Evolutionary conservation across 2,797 vertebrate species (phyloP), one percentile per base, ranked within the genome.

Genomic region (Rhodeus uyekii): DNA sequence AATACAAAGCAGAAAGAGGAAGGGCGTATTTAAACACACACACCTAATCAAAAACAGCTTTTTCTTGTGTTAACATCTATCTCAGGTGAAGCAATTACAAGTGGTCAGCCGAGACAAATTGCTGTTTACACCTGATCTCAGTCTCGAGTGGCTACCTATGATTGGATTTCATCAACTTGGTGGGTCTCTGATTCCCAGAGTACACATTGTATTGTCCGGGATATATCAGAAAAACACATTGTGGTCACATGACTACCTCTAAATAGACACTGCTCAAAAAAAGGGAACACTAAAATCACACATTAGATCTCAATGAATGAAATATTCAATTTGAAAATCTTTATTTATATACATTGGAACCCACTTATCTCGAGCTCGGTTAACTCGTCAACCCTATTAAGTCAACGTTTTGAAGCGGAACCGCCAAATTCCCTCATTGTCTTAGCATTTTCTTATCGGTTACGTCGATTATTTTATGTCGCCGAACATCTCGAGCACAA

Each of bases 91-190:
- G 38, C 38, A 18, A 29, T 58, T n/a, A 58, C 24, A 76, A 27
- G 8, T 76, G 74, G 55, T 63, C 74, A 76, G 36, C 18, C 6
- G 24, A 46, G 39, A 60, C 24, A 44, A 76, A 61, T 44, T 46
- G 27, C 71, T n/a, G 71, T 44, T 46, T 76, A 61, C 74, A 32
- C 38, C 74, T 60, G 50, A 76, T 76, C 36, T 60, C 53, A 29
- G 27, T 76, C 74, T 76, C 74, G 24, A 76, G 53, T 29, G 73
- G 58, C 50, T 75, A 27, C 36, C 24, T 61, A 5, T 7, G 74
- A 76, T 29, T 61, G 38, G 36, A 76, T 76, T 61, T 61, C 24
- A 61, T 61, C 74, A 46, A 76, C 38, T 27, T 14, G 24, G 14
- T 60, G 36, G 36, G 19, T 32, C 69, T 72, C 42, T 34, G 69